Evolutionary conservation across 2,113 vertebrate species (phyloP), one percentile per base, ranked within the genome.

Genomic region (Lanius ludovicianus): DNA sequence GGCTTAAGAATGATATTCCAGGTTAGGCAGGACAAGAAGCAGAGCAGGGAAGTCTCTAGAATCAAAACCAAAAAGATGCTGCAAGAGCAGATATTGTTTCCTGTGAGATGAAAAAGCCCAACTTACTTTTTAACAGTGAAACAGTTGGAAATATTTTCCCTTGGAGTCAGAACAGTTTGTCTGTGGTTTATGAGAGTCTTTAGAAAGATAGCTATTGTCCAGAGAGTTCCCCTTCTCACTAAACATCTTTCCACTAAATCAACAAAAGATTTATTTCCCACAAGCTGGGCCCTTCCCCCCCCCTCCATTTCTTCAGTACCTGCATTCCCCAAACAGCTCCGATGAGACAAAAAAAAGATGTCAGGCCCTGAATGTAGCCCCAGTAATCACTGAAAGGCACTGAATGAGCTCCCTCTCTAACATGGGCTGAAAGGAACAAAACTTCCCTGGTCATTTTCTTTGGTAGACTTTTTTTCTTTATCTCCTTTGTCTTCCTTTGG

Each of bases 111-210:
- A 30, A 55, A 63, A 57, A 62, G 63, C 1, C 1, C 19, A 50
- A 14, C 31, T 75, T 53, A 10, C 30, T 90, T 84, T 71, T 69
- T 59, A 68, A 53, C 52, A 73, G 20, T 6, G 13, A 69, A 93
- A 39, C 50, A 33, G 60, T 76, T 69, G 81, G 85, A 85, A 57
- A 20, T 35, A 82, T 22, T 63, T 80, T 76, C 37, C 33, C 89
- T 82, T 77, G 30, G 39, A 55, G 56, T n/a, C 4, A 55, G 76
- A 74, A 44, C 67, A 46, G 67, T 44, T 68, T 68, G 71, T 67
- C 31, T 59, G 15, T 82, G 46, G 67, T 59, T 56, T 80, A 68
- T 52, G 79, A 95, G 89, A 90, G 89, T 78, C 28, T 89, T 82
- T 50, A 57, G 64, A 81, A 76, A 80, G 65, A 68, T 27, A 83